Percentiles rank a stretch among this genome's conserved stretches.
These are phyloP conservation scores for Gallinago solitaria DNA, from an alignment of 2,797 vertebrate species.

Conservation along the genomic window DNA sequence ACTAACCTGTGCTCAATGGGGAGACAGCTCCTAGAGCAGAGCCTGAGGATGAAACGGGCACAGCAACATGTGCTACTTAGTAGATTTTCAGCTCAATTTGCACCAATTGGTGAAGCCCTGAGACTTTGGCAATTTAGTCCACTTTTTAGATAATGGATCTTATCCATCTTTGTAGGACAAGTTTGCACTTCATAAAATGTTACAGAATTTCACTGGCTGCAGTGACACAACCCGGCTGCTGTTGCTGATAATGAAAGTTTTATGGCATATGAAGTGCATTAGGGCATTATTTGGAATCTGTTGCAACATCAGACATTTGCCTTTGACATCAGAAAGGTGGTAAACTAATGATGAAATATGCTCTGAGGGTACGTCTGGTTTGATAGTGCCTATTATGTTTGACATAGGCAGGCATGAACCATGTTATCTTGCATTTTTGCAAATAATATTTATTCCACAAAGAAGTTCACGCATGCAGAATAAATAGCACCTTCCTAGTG, in stretches of 20 bases:
- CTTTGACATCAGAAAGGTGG: conserved; percentile 39
- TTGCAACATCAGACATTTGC: conserved; percentile 4
- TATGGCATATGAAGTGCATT: background rate
- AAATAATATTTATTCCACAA: conserved; percentile 72
- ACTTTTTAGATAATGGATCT: background rate
- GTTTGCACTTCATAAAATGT: background rate
- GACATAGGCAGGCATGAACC: conserved; percentile 47
- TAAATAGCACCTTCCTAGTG: conserved; percentile 63
- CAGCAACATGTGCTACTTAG: background rate
- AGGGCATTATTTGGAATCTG: background rate
- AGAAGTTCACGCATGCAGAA: conserved; percentile 69
- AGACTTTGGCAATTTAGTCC: background rate
- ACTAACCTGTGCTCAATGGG: background rate
- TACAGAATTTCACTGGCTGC: background rate
- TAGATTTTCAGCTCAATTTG: background rate
- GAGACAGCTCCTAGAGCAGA: background rate
- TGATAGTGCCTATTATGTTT: conserved; percentile 51
- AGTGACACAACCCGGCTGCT: background rate
- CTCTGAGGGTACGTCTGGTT: background rate
- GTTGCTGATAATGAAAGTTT: background rate
- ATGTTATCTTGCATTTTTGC: conserved; percentile 60
- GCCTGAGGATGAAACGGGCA: background rate
- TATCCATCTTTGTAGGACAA: background rate
- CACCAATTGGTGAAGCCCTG: background rate
- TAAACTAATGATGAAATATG: conserved; percentile 34